These are phyloP conservation scores for Nasonia longicornis DNA, from an alignment of 1,140 invertebrate genomes.

Conservation along the genomic window DNA sequence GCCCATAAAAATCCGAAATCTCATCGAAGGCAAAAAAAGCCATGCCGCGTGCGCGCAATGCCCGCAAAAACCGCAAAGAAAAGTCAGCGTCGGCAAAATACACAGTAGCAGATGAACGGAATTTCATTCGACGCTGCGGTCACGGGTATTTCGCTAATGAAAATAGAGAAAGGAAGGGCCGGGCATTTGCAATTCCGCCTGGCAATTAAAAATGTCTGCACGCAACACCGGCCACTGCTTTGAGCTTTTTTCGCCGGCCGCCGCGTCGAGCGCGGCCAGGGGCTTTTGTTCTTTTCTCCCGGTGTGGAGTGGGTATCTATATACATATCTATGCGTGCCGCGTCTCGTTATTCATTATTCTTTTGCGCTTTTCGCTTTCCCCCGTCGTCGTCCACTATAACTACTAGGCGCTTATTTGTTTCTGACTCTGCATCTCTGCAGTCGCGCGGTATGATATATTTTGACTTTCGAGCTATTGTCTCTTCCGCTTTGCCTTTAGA, in stretches of 20 bases:
- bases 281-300: constrained; percentile 5
- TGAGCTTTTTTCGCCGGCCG: not conserved
- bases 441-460: not conserved
- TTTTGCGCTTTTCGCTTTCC: not conserved
- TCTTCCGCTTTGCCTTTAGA: constrained; percentile 17
- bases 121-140: constrained; percentile 14
- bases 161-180: constrained; percentile 2
- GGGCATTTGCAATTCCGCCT: constrained; percentile 50
- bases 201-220: constrained; percentile 49
- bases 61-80: not conserved
- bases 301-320: too few relatives aligned
- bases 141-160: constrained; percentile 16
- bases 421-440: not conserved
- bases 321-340: too few relatives aligned
- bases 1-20: too few relatives aligned
- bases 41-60: too few relatives aligned
- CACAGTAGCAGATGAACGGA: not conserved
- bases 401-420: not conserved
- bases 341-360: not conserved
- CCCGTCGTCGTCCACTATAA: not conserved
- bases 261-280: not conserved
- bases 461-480: constrained; percentile 7
- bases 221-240: constrained; percentile 40
- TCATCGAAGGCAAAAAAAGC: not conserved
- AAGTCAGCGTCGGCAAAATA: not conserved